Evolutionary conservation across 1,140 invertebrate species (phyloP), one percentile per base, ranked within the genome.

Genomic region (Ooceraea biroi): DNA sequence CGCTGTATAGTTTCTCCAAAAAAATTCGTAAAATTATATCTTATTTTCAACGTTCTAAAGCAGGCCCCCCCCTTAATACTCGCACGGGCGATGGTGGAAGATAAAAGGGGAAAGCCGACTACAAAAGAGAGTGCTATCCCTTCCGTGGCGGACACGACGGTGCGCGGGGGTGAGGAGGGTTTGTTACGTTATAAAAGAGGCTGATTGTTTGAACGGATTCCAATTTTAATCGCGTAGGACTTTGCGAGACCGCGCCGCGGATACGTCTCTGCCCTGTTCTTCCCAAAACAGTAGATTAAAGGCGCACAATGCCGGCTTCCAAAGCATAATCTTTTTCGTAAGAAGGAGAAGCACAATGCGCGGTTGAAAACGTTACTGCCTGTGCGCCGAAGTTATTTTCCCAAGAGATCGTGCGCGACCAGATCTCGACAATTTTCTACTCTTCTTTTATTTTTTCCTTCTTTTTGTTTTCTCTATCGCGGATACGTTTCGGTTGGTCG

Each of bases 401-500:
- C 74, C 63, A 44, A 48, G 55, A 48, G 63, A 78, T 78, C 61
- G 74, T n/a, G 5, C 36, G 36, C 63, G 63, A 78, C 61, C 74
- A 78, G 74, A 78, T 78, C 74, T 55, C 74, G 30, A 68, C 74
- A 63, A 68, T 78, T 78, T 78, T 68, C 61, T 78, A 17, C 48
- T 55, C 11, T 36, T 8, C 17, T 63, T 63, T 61, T 36, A n/a
- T n/a, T n/a, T n/a, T n/a, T n/a, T n/a, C n/a, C n/a, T 19, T 50
- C 36, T 50, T 41, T 44, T 30, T 55, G 14, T 77, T 77, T 78
- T 57, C 65, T 22, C 50, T 68, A 78, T 78, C 36, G n/a, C n/a
- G 63, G 61, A 68, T 78, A 78, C 30, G 74, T 78, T 78, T 78
- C 63, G 74, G 74, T 78, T 68, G 74, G 74, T 48, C 63, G 74